Conservation (phyloP, 1,140 invertebrate species). For the Bombyx mandarina region DNA sequence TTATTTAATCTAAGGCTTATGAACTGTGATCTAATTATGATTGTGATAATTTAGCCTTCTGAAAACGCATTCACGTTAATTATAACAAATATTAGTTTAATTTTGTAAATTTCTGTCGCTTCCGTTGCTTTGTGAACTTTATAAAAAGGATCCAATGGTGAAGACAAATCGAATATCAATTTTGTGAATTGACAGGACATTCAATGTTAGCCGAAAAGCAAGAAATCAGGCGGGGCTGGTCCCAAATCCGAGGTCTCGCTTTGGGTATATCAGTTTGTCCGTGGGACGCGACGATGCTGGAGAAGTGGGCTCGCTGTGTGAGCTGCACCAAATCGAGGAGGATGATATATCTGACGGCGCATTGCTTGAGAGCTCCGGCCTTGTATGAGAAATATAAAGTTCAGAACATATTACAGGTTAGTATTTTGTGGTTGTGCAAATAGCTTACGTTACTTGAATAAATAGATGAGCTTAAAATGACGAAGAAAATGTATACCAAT, state of each 20-base stretch:
- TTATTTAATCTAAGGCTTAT: no score
- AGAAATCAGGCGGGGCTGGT: slow-evolving; percentile 32
- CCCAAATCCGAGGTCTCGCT: slow-evolving; percentile 41
- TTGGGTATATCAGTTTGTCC: slow-evolving; percentile 35
- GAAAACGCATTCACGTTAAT: no score
- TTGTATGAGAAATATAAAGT: slow-evolving; percentile 53
- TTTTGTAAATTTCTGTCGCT: no score
- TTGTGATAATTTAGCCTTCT: no score
- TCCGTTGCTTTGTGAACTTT: no score
- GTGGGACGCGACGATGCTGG: slow-evolving; percentile 46
- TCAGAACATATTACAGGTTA: slow-evolving; percentile 50
- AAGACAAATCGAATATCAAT: no score
- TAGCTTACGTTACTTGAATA: no score
- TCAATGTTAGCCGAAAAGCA: slow-evolving; percentile 56
- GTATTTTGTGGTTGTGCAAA: background rate
- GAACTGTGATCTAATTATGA: no score
- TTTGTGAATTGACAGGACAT: slow-evolving; percentile 30
- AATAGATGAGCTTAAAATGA: no score
- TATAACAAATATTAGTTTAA: no score
- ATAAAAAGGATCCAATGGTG: no score
- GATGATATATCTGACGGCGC: slow-evolving; percentile 42
- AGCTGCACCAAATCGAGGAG: slow-evolving; percentile 27
- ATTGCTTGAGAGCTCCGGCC: slow-evolving; percentile 44
- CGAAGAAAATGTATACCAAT: no score
- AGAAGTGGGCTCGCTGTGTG: slow-evolving; percentile 50